Evolutionary conservation across 2,113 vertebrate species (phyloP).

Genomic region (Sturnus vulgaris): DNA sequence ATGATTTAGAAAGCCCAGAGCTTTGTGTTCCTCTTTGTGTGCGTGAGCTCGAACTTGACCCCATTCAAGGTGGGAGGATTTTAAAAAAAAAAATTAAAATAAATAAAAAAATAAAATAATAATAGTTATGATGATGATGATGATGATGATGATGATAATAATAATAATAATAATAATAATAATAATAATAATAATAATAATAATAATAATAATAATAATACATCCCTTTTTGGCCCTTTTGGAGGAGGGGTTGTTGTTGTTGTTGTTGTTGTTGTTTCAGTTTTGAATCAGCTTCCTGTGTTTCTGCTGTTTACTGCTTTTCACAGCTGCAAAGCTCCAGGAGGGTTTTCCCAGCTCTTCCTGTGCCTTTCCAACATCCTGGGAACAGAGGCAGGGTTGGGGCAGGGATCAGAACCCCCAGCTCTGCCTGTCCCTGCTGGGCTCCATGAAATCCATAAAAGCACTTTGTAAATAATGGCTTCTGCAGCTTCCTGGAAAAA

Average conservation of each 20-base stretch:
- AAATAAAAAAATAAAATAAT: no score
- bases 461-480: not conserved
- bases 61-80: constrained; percentile 18
- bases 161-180: not conserved
- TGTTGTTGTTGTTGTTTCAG: constrained; percentile 62
- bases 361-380: not conserved
- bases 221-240: constrained; percentile 24
- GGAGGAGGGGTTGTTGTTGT: constrained; percentile 35
- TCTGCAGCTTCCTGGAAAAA: not conserved
- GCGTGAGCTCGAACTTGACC: constrained; percentile 21
- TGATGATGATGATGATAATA: not conserved
- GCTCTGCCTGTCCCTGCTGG: not conserved
- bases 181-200: not conserved
- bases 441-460: not conserved
- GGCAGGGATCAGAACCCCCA: not conserved
- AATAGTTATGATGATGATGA: no score
- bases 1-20: not conserved
- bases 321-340: constrained; percentile 68
- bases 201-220: not conserved
- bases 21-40: not conserved
- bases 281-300: constrained; percentile 72
- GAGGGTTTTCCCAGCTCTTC: constrained; percentile 62
- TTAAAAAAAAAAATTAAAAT: not conserved
- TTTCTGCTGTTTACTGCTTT: constrained; percentile 64
- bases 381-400: rapidly evolving